Percentiles rank a stretch among this genome's conserved stretches.
phyloP scores from a whole-genome alignment of 1,140 invertebrate genomes.

The Cepaea nemoralis region DNA sequence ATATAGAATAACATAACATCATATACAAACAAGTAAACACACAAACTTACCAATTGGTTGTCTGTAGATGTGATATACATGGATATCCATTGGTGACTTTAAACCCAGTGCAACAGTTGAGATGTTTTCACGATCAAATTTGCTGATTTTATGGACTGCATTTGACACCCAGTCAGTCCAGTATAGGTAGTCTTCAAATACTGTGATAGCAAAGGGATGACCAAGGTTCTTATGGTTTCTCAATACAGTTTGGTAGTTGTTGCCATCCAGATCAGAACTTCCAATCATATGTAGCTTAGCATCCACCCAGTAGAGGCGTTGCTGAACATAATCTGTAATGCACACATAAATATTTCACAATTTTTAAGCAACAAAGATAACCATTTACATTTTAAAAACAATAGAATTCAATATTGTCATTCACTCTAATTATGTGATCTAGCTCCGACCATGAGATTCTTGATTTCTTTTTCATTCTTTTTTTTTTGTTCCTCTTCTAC shows the following conservation, averaged over 20 bases:
- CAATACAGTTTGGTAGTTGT: constrained; percentile 65
- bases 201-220: constrained; percentile 73
- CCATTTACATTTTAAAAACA: background rate
- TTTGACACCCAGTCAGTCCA: constrained; percentile 98
- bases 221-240: constrained; percentile 71
- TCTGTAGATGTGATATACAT: constrained; percentile 70
- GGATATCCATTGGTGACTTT: constrained; percentile 87
- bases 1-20: no score
- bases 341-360: constrained; percentile 2
- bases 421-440: no score
- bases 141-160: constrained; percentile 92
- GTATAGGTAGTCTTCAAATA: constrained; percentile 86
- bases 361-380: background rate
- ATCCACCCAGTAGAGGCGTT: constrained; percentile 94
- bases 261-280: constrained; percentile 78
- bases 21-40: no score
- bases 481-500: no score
- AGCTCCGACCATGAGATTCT: no score
- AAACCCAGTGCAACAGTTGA: constrained; percentile 65
- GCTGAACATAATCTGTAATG: constrained; percentile 69
- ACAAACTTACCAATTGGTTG: constrained; percentile 66
- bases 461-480: no score
- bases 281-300: constrained; percentile 80
- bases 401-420: no score
- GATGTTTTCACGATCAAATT: constrained; percentile 80